These are phyloP conservation scores for Pseudomyrmex concolor DNA, from an alignment of 1,140 invertebrate species.

Conservation along the genomic window DNA sequence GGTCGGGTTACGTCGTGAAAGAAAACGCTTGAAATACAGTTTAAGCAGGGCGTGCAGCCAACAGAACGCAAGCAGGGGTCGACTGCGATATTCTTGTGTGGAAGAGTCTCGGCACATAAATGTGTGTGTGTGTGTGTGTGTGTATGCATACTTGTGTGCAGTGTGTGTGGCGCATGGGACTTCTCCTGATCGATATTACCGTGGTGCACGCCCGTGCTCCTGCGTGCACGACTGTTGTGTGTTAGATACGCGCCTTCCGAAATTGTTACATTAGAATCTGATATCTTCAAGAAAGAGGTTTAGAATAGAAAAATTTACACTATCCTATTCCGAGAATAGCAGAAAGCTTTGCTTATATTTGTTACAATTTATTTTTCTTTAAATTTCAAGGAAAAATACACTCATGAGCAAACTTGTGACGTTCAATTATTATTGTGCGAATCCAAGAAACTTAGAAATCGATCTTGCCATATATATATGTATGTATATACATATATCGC, in stretches of 20 bases:
- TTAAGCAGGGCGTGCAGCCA: constrained; percentile 62
- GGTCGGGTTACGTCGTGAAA: constrained; percentile 69
- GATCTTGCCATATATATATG: not conserved
- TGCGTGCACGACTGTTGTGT: constrained; percentile 20
- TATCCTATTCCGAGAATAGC: no score
- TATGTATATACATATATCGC: no score
- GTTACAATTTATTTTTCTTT: no score
- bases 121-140: constrained; percentile 11
- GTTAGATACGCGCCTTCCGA: constrained; percentile 17
- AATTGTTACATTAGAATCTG: constrained; percentile 8
- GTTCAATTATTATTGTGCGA: not conserved
- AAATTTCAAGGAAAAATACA: no score
- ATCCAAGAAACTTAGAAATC: not conserved
- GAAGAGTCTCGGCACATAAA: constrained; percentile 23
- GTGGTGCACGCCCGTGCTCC: constrained; percentile 56
- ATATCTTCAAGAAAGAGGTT: not conserved
- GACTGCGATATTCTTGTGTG: constrained; percentile 73
- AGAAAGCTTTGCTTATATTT: no score
- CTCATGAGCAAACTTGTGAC: not conserved
- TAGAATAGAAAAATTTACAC: no score
- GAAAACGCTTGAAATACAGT: constrained; percentile 73
- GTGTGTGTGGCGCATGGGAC: constrained; percentile 63
- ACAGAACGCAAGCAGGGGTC: constrained; percentile 61
- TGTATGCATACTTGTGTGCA: constrained; percentile 12
- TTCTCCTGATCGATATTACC: constrained; percentile 81